Evolutionary conservation across 2,797 vertebrate genomes (phyloP).

Genomic region (Taenioides sp.): DNA sequence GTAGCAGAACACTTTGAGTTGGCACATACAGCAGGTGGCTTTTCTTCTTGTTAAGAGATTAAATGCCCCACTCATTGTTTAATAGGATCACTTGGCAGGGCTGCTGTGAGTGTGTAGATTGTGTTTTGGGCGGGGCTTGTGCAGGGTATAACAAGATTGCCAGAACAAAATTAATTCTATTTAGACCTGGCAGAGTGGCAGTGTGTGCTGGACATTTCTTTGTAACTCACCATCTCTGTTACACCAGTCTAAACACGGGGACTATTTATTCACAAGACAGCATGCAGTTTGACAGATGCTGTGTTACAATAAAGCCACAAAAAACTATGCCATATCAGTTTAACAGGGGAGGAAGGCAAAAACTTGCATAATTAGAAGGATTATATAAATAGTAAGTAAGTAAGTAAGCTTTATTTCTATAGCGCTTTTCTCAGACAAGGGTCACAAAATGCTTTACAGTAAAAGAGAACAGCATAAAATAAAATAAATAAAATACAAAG

Average conservation of each 20-base stretch:
- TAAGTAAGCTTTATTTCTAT: too few relatives aligned
- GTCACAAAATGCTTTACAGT: too few relatives aligned
- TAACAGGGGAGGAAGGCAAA: conserved; percentile 8
- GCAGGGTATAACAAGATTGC: conserved; percentile 63
- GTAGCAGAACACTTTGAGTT: conserved; percentile 10
- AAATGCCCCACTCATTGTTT: conserved; percentile 63
- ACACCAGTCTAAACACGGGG: conserved; percentile 10
- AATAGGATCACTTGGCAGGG: conserved; percentile 72
- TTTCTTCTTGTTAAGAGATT: conserved; percentile 58
- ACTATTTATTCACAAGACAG: conserved; percentile 23
- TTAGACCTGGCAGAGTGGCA: conserved; percentile 49
- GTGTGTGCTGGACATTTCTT: conserved; percentile 42
- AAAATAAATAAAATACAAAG: too few relatives aligned
- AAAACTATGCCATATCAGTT: conserved; percentile 14
- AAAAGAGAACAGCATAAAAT: too few relatives aligned
- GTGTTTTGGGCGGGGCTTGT: conserved; percentile 47
- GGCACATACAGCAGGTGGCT: conserved; percentile 25
- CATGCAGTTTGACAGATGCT: conserved; percentile 10
- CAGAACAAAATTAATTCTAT: conserved; percentile 55
- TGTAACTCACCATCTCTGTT: conserved; percentile 17
- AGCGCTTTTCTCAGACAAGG: too few relatives aligned
- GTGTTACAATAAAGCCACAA: background rate
- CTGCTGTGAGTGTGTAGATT: conserved; percentile 25
- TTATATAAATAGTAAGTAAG: too few relatives aligned
- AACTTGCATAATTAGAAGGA: conserved; percentile 17